These are phyloP conservation scores for Corythornis cristatus DNA, from an alignment of 2,113 vertebrate genomes.

Conservation along the genomic window DNA sequence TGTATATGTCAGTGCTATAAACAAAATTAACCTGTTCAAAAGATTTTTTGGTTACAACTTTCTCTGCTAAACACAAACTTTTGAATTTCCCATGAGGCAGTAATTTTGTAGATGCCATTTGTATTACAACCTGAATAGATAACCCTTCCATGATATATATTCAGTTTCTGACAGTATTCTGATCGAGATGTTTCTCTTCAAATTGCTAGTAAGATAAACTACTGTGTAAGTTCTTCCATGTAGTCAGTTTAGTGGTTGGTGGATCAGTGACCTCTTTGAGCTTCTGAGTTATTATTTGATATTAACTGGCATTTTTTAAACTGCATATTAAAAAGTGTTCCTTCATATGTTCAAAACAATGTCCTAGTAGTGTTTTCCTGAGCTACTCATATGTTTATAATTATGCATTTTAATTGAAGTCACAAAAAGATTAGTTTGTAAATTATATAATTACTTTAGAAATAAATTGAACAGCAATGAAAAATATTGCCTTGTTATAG, in stretches of 20 bases:
- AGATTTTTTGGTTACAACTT: background rate
- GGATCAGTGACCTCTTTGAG: background rate
- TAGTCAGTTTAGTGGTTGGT: background rate
- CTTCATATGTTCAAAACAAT: background rate
- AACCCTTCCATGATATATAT: background rate
- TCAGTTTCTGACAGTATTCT: background rate
- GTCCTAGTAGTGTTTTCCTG: background rate
- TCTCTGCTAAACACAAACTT: background rate
- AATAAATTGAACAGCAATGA: conserved; percentile 22
- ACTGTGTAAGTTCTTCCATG: background rate
- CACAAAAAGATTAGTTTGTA: conserved; percentile 33
- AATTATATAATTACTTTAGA: conserved; percentile 11
- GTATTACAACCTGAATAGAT: background rate
- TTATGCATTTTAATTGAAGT: conserved; percentile 24
- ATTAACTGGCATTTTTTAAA: background rate
- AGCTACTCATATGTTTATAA: background rate
- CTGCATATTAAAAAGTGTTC: background rate
- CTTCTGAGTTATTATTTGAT: background rate
- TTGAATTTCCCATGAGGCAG: background rate
- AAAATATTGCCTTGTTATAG: conserved; percentile 1
- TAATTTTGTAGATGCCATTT: background rate
- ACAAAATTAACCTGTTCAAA: background rate
- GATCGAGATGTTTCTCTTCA: background rate
- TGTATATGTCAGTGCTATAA: background rate
- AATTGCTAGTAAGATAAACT: background rate